phyloP scores from a whole-genome alignment of 2,797 vertebrate species.

The Sebastes iracundus region DNA sequence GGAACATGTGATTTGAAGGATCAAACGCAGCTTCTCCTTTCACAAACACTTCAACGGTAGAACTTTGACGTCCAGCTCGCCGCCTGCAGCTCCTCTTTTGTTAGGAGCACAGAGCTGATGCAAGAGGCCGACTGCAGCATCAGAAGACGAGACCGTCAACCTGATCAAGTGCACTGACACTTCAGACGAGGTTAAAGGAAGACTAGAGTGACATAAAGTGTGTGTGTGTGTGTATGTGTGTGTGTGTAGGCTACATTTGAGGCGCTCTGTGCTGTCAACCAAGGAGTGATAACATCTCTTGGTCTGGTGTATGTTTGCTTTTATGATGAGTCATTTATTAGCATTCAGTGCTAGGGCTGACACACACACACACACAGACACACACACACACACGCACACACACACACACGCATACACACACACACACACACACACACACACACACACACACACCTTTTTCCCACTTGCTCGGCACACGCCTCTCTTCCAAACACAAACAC shows the following conservation, averaged over 20 bases:
- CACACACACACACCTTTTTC: background rate
- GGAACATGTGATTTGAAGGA: background rate
- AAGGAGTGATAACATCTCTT: background rate
- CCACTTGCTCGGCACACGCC: background rate
- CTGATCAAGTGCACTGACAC: conserved; percentile 12
- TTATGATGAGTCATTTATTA: conserved; percentile 29
- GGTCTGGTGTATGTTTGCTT: conserved; percentile 20
- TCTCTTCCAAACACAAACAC: background rate
- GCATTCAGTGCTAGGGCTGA: conserved; percentile 4
- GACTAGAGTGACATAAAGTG: background rate
- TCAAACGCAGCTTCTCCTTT: conserved; percentile 1
- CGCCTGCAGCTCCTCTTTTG: background rate
- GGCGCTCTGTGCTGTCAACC: background rate
- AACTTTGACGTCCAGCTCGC: background rate
- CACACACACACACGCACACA: background rate
- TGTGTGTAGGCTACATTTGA: background rate
- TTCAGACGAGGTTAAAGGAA: conserved; percentile 4
- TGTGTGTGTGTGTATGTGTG: too few relatives aligned
- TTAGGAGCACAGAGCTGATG: conserved; percentile 6
- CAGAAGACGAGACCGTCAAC: background rate
- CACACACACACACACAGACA: background rate
- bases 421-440: background rate
- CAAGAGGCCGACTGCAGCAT: conserved; percentile 14
- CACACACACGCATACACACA: background rate
- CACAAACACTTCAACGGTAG: conserved; percentile 8